Evolutionary conservation across 2,797 vertebrate genomes (phyloP), one percentile per base, ranked within the genome.

Genomic region (Pagetopsis macropterus): DNA sequence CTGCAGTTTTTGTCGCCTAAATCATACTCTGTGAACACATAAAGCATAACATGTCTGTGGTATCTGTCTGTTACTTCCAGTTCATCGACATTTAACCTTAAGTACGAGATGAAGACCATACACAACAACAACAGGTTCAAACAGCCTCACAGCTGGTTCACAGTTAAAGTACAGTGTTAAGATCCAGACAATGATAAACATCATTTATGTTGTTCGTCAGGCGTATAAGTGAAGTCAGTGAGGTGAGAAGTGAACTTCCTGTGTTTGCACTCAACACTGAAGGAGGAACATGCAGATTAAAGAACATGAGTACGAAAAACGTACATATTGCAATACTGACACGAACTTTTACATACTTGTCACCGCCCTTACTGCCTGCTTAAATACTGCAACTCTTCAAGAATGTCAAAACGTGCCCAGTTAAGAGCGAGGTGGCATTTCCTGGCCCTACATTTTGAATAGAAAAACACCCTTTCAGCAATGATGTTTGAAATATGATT

Each of bases 171-270:
- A 3, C 3, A 40, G 17, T 6, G 60, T 59, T 16, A 1, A 80
- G 75, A 83, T 80, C 49, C 12, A 61, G 60, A 48, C 54, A 7
- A 0, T 14, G 58, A 87, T 52, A 74, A 74, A 40, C n/a, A 45
- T 17, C 40, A 0, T 65, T 45, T 14, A 23, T 48, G 23, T 19
- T 1, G 9, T 19, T 49, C 10, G 68, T 64, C 2, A 19, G 61
- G 67, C 52, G 40, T 52, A 3, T 21, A 19, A 70, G 15, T 67
- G 56, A 79, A 88, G 80, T 58, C 61, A 79, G 70, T 61, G 81
- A 89, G 73, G 89, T 88, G 91, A 90, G 85, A 94, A 78, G 68
- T 85, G 58, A 89, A 62, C 90, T 94, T 93, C 91, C 92, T 93
- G 92, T 91, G 23, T 59, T 23, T 46, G 33, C 23, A 77, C 9